Conservation (phyloP, 2,113 vertebrate species). For the Nanger granti region DNA sequence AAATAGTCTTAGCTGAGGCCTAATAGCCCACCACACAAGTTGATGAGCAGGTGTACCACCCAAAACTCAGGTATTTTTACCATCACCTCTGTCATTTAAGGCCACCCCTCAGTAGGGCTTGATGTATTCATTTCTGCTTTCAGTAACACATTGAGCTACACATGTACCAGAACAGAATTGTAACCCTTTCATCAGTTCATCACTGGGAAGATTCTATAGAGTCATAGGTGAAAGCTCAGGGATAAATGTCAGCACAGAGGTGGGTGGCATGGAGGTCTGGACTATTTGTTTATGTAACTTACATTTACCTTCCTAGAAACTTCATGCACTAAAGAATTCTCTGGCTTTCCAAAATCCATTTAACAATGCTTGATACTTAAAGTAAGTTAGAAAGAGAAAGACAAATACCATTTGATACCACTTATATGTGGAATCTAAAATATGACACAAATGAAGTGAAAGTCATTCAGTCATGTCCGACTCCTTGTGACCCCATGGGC, state of each 20-base stretch:
- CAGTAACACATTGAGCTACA: not conserved
- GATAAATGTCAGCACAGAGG: conserved; percentile 12
- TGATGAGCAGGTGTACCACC: not conserved
- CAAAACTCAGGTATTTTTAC: not conserved
- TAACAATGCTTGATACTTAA: conserved; percentile 35
- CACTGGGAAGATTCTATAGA: not conserved
- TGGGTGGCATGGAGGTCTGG: not conserved
- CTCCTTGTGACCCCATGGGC: not conserved
- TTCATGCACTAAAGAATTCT: conserved; percentile 16
- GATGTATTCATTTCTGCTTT: not conserved
- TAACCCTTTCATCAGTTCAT: not conserved
- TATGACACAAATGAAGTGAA: not conserved
- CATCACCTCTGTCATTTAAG: not conserved
- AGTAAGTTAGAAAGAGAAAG: not conserved
- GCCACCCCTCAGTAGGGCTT: not conserved
- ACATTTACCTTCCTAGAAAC: conserved; percentile 34
- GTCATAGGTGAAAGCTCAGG: not conserved
- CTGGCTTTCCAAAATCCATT: conserved; percentile 46
- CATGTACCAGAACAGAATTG: not conserved
- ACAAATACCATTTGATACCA: not conserved
- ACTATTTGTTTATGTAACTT: conserved; percentile 35
- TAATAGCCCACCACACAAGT: not conserved
- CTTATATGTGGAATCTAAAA: not conserved
- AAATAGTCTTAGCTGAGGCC: not conserved
- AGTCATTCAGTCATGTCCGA: not conserved